Evolutionary conservation across 2,797 vertebrate genomes (phyloP).

Genomic region (Amblyopsis hoosieri): DNA sequence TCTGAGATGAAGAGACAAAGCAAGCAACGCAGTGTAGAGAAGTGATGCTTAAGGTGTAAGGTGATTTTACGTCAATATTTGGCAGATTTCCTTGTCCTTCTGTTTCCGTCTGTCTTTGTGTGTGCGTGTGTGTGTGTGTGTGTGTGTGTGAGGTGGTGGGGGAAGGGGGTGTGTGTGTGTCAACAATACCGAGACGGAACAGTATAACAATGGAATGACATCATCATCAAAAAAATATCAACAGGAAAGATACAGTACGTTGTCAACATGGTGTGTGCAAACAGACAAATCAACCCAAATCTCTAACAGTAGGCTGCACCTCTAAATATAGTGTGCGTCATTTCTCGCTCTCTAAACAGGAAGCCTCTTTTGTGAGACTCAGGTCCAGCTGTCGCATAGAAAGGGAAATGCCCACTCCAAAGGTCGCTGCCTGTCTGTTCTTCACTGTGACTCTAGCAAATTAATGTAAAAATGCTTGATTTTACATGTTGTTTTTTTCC

Average conservation of each 20-base stretch:
- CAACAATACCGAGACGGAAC: conserved; percentile 46
- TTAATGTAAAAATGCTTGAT: conserved; percentile 13
- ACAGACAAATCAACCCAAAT: conserved; percentile 28
- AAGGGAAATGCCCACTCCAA: conserved; percentile 62
- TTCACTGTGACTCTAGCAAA: conserved; percentile 12
- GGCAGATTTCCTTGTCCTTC: conserved; percentile 7
- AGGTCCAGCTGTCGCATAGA: conserved; percentile 61
- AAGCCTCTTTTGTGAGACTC: conserved; percentile 61
- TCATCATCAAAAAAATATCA: conserved; percentile 64
- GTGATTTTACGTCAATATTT: conserved; percentile 10
- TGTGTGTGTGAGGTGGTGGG: too few relatives aligned
- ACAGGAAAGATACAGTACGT: conserved; percentile 62
- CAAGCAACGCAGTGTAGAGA: background rate
- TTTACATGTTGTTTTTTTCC: background rate
- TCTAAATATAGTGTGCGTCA: conserved; percentile 39
- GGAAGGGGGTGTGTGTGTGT: conserved; percentile 15
- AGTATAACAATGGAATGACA: conserved; percentile 72
- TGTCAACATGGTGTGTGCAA: conserved; percentile 59
- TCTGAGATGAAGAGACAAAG: conserved; percentile 66
- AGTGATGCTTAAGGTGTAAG: background rate
- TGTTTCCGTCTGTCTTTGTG: background rate
- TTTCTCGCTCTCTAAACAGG: conserved; percentile 69
- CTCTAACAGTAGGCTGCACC: conserved; percentile 15
- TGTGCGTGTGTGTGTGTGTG: too few relatives aligned
- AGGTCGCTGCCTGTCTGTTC: conserved; percentile 43